These are phyloP conservation scores for Molanna angustata DNA, from an alignment of 2,888 invertebrate genomes.

Conservation along the genomic window DNA sequence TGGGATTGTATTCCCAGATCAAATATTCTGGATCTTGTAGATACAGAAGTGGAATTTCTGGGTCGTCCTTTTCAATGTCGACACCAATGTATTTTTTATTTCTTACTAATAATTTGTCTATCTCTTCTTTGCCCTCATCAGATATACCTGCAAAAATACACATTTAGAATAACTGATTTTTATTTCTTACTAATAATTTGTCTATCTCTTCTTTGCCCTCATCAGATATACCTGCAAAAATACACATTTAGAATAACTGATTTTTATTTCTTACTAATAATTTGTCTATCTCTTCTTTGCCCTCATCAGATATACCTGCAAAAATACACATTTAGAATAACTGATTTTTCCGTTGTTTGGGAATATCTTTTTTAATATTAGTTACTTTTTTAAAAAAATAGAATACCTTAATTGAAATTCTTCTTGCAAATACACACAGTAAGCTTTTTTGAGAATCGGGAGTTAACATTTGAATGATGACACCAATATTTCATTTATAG, in stretches of 20 bases:
- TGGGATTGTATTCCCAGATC: slow-evolving; percentile 53
- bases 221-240: slow-evolving; percentile 45
- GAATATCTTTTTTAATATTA: too few relatives aligned
- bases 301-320: slow-evolving; percentile 49
- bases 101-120: slow-evolving; percentile 48
- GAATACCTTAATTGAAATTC: too few relatives aligned
- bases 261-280: slow-evolving; percentile 49
- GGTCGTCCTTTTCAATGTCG: slow-evolving; percentile 47
- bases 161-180: too few relatives aligned
- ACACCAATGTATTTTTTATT: slow-evolving; percentile 45
- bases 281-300: slow-evolving; percentile 46
- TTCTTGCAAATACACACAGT: too few relatives aligned
- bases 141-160: slow-evolving; percentile 44
- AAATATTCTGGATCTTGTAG: slow-evolving; percentile 52
- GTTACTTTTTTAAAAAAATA: too few relatives aligned
- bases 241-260: too few relatives aligned
- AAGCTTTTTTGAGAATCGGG: too few relatives aligned
- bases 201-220: slow-evolving; percentile 47
- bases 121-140: slow-evolving; percentile 44
- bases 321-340: not conserved
- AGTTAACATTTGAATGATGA: too few relatives aligned
- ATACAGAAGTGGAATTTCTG: slow-evolving; percentile 47
- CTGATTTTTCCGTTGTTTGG: too few relatives aligned
- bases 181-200: slow-evolving; percentile 50
- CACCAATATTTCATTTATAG: too few relatives aligned